Base-by-base conservation (phyloP, 2,888 invertebrate species). In the Harmothoe impar region DNA sequence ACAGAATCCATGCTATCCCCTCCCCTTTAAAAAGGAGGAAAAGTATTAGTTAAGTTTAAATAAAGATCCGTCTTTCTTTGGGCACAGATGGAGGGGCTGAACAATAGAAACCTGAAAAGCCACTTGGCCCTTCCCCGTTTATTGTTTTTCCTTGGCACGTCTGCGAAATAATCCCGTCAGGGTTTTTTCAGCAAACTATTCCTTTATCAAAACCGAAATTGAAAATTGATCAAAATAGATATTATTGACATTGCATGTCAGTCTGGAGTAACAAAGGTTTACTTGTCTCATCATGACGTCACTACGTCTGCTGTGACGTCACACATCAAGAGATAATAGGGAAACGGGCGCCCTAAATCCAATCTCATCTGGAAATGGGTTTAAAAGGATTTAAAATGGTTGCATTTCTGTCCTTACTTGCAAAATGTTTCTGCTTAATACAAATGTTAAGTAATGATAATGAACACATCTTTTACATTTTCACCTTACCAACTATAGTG, bases 221-320 rank as follows among this genome's bases (percentile, higher is more conserved):
- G n/a, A 62, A 62, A 62, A 62, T 62, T 20, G n/a, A n/a, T 62
- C 3, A 62, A 62, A 62, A 62, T 62, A 62, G 72, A 72, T 72
- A 72, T 72, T 29, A 72, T 29, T 72, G 31, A 72, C 29, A 25
- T n/a, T 72, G 72, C 31, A 72, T 72, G 25, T 72, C 72, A 29
- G 72, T 29, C 25, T 7, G 29, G n/a, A 72, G 72, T 1, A 25
- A 72, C 29, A 72, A 72, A 3, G 25, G 1, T 3, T 3, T 72
- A 62, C 15, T 62, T 62, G 3, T 62, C 5, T 10, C 43, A 43
- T 43, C n/a, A n/a, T 62, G 62, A 62, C n/a, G 62, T 62, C 62
- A 62, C 20, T 20, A 52, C 20, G 1, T n/a, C 3, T 7, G 7
- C 23, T 62, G n/a, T 62, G 62, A 12, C 62, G 62, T 62, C 62